Evolutionary conservation across 2,888 invertebrate species (phyloP), one percentile per base, ranked within the genome.

Genomic region (Tanytarsus gracilentus): DNA sequence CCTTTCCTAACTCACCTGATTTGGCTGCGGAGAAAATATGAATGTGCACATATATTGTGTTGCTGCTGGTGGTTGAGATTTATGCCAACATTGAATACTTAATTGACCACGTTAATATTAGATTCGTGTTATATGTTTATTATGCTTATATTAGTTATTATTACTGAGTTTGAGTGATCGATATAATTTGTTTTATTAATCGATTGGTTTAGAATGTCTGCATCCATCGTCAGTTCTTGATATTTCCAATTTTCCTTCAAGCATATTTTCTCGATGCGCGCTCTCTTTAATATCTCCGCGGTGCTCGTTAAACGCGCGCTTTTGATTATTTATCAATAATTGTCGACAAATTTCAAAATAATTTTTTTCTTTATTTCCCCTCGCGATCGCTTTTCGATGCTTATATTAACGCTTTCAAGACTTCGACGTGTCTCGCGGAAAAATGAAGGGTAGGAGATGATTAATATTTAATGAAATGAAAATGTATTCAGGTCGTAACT

Each of bases 111-210:
- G 30, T 51, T 51, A 51, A 51, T 51, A 51, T 51, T 51, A 18
- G 30, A 16, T 30, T 51, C 51, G 30, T 27, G 51, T 51, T 51
- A 30, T 51, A 30, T 51, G 50, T 44, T 44, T 44, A 44, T 44
- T 44, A 50, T 21, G 50, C 27, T 50, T 50, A n/a, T n/a, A n/a
- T n/a, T n/a, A n/a, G n/a, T n/a, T 11, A 27, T 51, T 30, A 30
- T 51, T 51, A 51, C 39, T 30, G 51, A 27, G 51, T 30, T 51
- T 27, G 30, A 51, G 27, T 29, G 30, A 51, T 51, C 51, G 51
- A 51, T 51, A 51, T 51, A 51, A 51, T 51, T 51, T 51, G 51
- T 51, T 51, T 29, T 27, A 51, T 30, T 51, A 51, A 51, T 51
- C 51, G 51, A 51, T 51, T 30, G 30, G 51, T 30, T 26, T 50